Evolutionary conservation across 1,140 invertebrate genomes (phyloP), one percentile per base, ranked within the genome.

Genomic region (Lordiphosa collinella): DNA sequence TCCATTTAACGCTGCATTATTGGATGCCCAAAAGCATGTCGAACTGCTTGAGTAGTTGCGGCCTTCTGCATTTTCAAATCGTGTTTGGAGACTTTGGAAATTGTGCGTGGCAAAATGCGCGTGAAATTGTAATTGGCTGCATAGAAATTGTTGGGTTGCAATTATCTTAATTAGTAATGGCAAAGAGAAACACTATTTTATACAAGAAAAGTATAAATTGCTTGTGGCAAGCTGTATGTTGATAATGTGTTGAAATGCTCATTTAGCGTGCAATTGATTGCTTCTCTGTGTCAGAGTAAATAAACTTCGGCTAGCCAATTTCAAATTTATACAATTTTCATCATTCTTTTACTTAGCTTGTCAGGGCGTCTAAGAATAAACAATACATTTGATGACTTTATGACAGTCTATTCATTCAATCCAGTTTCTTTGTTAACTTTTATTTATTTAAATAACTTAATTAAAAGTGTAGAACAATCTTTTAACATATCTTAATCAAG

Each of bases 211-310:
- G 36, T 41, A 5, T n/a, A 38, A 41, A 22, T 40, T 62, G 2
- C 8, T 16, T 1, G 11, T 41, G 38, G 38, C 38, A 22, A 41
- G 16, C 37, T 41, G 6, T 5, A 29, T 54, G 16, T 57, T 67
- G 74, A 80, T 84, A 63, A 71, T 56, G 71, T 84, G 76, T 72
- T 80, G 72, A 69, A 59, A 71, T 67, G 66, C 53, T 14, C 18
- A 40, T 50, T 46, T 38, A 48, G 29, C 40, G 14, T 31, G 8
- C 48, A 68, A 80, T 74, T 61, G 51, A 69, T 79, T 69, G 47
- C 40, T 57, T 46, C 12, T 43, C 12, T 32, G 18, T 18, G 14
- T 1, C 14, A 16, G 11, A n/a, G 1, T 8, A 6, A 7, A 14
- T 38, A 16, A 10, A n/a, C 1, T 9, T 5, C 18, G 16, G 13